Evolutionary conservation across 2,888 invertebrate genomes (phyloP).

Genomic region (Xestia rhomboidea): DNA sequence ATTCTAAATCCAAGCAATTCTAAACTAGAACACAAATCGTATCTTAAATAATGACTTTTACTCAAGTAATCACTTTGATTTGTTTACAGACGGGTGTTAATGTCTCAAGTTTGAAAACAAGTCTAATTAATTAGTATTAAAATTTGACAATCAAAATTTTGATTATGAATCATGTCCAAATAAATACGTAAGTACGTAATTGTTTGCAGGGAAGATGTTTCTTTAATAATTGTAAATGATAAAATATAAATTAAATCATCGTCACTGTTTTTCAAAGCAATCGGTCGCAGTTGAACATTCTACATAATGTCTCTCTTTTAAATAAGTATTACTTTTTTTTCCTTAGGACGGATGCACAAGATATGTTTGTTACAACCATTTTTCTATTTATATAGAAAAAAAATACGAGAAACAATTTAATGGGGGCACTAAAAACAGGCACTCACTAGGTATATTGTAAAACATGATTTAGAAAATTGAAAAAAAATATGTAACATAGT

Average conservation of each 20-base stretch:
- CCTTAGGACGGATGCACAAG: slow-evolving; percentile 59
- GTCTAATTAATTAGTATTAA: background rate
- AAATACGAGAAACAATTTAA: slow-evolving; percentile 9
- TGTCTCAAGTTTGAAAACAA: background rate
- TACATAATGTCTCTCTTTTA: slow-evolving; percentile 24
- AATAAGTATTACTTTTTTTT: slow-evolving; percentile 5
- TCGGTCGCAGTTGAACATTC: slow-evolving; percentile 36
- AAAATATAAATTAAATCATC: background rate
- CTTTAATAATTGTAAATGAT: background rate
- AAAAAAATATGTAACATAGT: slow-evolving; percentile 15
- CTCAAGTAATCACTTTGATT: no score
- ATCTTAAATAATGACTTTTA: no score
- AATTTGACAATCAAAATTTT: background rate
- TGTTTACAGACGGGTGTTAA: no score
- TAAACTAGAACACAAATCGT: no score
- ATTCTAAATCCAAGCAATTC: no score
- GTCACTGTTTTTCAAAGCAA: slow-evolving; percentile 8
- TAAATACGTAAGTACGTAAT: background rate
- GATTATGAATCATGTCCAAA: background rate
- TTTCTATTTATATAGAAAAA: slow-evolving; percentile 3
- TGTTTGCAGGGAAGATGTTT: background rate
- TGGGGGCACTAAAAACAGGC: background rate
- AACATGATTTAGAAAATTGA: background rate
- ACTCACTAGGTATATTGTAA: slow-evolving; percentile 12
- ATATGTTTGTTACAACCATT: slow-evolving; percentile 62